Conservation (phyloP, 1,140 invertebrate genomes). For the Protaetia brevitarsis region DNA sequence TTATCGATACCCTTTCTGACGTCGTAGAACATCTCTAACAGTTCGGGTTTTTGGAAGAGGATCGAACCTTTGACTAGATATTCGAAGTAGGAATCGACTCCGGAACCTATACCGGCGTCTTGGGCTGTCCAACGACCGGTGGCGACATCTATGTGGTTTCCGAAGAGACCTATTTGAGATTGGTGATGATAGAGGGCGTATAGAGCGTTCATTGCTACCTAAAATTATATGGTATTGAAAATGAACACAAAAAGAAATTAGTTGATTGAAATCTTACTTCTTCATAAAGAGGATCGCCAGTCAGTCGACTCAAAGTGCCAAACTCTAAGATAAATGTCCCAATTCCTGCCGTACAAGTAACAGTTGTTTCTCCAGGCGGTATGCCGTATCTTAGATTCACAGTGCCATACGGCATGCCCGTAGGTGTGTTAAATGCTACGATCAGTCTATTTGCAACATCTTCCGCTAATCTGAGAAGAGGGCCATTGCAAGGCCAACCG, state of each 20-base stretch:
- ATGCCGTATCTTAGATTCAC: slow-evolving; percentile 91
- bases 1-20: slow-evolving; percentile 80
- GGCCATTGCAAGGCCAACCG: slow-evolving; percentile 97
- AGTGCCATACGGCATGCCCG: slow-evolving; percentile 99
- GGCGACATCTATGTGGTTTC: slow-evolving; percentile 95
- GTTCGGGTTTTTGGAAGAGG: slow-evolving; percentile 74
- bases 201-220: slow-evolving; percentile 89
- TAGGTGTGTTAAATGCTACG: slow-evolving; percentile 84
- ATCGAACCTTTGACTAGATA: slow-evolving; percentile 95
- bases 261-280: slow-evolving; percentile 60
- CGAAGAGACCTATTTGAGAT: slow-evolving; percentile 87
- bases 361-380: slow-evolving; percentile 89
- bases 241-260: neutral
- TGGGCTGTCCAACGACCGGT: slow-evolving; percentile 96
- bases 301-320: slow-evolving; percentile 89
- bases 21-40: slow-evolving; percentile 90
- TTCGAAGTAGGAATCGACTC: slow-evolving; percentile 98
- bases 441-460: slow-evolving; percentile 88
- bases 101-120: slow-evolving; percentile 87
- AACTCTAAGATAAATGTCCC: slow-evolving; percentile 98
- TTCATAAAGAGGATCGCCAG: slow-evolving; percentile 93
- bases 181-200: slow-evolving; percentile 81
- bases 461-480: slow-evolving; percentile 87
- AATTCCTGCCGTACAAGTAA: slow-evolving; percentile 97
- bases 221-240: slow-evolving; percentile 43